Percentiles rank a stretch among this genome's conserved stretches.
These are phyloP conservation scores for Orchesella cincta DNA, from an alignment of 1,140 invertebrate species.

Conservation along the genomic window DNA sequence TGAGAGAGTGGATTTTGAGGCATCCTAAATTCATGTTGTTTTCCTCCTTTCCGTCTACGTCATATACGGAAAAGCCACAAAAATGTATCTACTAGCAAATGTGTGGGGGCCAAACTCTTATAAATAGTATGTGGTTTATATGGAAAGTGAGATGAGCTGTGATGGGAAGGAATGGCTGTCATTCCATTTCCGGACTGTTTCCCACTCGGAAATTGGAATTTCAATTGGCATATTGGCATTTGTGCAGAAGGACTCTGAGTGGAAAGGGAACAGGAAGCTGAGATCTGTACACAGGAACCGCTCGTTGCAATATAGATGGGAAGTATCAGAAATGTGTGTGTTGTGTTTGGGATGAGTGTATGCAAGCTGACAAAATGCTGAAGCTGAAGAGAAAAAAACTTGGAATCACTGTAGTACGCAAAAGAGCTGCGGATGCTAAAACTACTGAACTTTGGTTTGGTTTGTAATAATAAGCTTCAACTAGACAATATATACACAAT, in stretches of 20 bases:
- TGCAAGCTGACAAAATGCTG: background rate
- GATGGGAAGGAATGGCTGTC: slow-evolving; percentile 25
- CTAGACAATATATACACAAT: no score
- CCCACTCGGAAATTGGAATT: slow-evolving; percentile 29
- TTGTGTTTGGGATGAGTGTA: background rate
- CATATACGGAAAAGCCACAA: background rate
- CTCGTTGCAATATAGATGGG: background rate
- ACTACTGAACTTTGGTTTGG: no score
- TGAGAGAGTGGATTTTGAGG: slow-evolving; percentile 16
- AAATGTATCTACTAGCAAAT: background rate
- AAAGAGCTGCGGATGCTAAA: no score
- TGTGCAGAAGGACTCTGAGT: background rate
- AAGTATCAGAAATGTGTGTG: background rate
- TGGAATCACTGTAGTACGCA: no score
- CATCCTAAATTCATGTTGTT: slow-evolving; percentile 19
- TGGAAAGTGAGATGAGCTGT: slow-evolving; percentile 3
- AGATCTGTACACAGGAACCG: slow-evolving; percentile 4
- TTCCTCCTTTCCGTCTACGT: background rate
- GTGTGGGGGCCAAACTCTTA: background rate
- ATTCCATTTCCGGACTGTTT: slow-evolving; percentile 25
- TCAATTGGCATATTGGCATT: slow-evolving; percentile 27
- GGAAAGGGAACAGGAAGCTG: background rate
- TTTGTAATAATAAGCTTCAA: no score
- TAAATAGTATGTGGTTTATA: background rate
- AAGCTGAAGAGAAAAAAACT: no score